A percentile compares a stretch with the other conserved stretches of the same genome.
Conservation (phyloP, 2,113 vertebrate species). For the Ptilorrhoa leucosticta region DNA sequence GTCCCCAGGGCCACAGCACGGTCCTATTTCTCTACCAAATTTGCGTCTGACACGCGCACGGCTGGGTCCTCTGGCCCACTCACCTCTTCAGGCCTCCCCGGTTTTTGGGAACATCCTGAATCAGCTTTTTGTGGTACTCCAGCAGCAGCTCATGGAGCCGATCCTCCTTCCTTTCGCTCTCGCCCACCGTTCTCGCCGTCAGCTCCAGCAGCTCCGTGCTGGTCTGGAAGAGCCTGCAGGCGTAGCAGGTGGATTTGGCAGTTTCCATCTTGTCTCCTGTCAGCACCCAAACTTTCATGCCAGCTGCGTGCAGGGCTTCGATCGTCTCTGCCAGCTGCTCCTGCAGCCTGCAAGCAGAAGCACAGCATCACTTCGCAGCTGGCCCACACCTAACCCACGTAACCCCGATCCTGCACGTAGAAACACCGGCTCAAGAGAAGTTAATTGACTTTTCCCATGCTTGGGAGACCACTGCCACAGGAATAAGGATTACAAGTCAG, state of each 20-base stretch:
- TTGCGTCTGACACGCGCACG: fast-evolving
- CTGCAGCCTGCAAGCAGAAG: constrained; percentile 80
- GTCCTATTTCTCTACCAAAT: not conserved
- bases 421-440: not conserved
- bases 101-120: constrained; percentile 80
- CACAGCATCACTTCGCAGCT: fast-evolving
- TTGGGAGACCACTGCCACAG: not conserved
- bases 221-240: constrained; percentile 90
- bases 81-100: constrained; percentile 82
- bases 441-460: not conserved
- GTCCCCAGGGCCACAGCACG: not conserved
- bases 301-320: constrained; percentile 89
- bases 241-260: constrained; percentile 94
- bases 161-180: constrained; percentile 77
- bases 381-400: not conserved
- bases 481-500: not conserved
- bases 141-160: constrained; percentile 85
- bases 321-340: constrained; percentile 94
- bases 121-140: constrained; percentile 89
- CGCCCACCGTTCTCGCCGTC: constrained; percentile 82
- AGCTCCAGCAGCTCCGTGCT: constrained; percentile 91
- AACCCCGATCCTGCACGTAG: not conserved
- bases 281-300: constrained; percentile 96
- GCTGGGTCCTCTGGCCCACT: constrained; percentile 40
- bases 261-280: constrained; percentile 99